Conservation (phyloP, 1,140 invertebrate species). For the Anastatus disparis region DNA sequence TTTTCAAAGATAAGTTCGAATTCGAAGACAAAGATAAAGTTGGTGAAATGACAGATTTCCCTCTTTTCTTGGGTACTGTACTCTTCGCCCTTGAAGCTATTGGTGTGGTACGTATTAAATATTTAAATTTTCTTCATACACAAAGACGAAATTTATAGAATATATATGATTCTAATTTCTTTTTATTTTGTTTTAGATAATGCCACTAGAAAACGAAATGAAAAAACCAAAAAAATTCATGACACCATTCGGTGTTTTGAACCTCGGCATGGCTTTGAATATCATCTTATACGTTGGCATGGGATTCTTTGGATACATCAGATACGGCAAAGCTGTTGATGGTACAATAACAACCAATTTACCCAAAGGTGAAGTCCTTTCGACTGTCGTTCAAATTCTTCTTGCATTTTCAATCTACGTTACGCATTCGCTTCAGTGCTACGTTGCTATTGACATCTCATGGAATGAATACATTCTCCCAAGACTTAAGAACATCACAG, state of each 20-base stretch:
- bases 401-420: constrained; percentile 85
- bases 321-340: constrained; percentile 72
- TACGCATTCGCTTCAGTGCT: constrained; percentile 87
- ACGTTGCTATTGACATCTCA: constrained; percentile 88
- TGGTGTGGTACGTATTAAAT: constrained; percentile 65
- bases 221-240: constrained; percentile 78
- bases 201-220: constrained; percentile 90
- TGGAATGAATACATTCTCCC: constrained; percentile 77
- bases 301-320: constrained; percentile 84
- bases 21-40: constrained; percentile 65
- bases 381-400: constrained; percentile 79
- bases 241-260: constrained; percentile 78
- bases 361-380: constrained; percentile 70
- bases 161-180: no score
- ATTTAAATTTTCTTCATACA: not conserved
- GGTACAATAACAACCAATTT: constrained; percentile 80
- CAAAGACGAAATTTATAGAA: not conserved
- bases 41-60: constrained; percentile 67
- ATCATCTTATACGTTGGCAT: constrained; percentile 77
- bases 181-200: constrained; percentile 74
- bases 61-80: constrained; percentile 79
- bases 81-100: constrained; percentile 86
- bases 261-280: constrained; percentile 80
- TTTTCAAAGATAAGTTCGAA: constrained; percentile 69
- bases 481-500: constrained; percentile 49